phyloP scores from a whole-genome alignment of 2,797 vertebrate species.

The Spheniscus humboldti region DNA sequence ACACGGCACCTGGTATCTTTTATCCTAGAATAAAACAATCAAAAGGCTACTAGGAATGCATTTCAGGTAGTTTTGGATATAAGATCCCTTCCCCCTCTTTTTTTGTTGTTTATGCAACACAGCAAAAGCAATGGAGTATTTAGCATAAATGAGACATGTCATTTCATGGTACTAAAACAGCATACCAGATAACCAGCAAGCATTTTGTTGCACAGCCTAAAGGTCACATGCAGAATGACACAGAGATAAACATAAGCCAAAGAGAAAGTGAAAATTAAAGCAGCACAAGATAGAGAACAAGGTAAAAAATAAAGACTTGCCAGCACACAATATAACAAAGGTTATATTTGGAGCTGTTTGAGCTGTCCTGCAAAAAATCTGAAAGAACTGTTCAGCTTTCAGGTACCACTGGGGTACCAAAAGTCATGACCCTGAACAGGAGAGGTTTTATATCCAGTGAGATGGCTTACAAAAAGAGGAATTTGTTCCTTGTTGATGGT shows the following conservation, averaged over 20 bases:
- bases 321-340: neutral
- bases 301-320: neutral
- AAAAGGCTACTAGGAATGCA: neutral
- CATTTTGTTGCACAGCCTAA: neutral
- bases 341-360: neutral
- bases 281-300: neutral
- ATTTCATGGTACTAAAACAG: neutral
- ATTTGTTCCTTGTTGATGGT: neutral
- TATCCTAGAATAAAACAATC: neutral
- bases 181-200: slow-evolving; percentile 2
- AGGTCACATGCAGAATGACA: neutral
- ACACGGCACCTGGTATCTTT: neutral
- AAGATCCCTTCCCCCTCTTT: neutral
- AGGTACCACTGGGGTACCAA: neutral
- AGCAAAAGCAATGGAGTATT: neutral
- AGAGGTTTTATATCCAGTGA: neutral
- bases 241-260: neutral
- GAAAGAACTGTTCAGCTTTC: neutral
- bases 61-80: neutral
- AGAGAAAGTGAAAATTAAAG: slow-evolving; percentile 45
- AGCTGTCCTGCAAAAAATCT: neutral
- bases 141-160: neutral
- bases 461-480: neutral
- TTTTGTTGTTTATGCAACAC: neutral
- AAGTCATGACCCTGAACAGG: neutral